phyloP scores from a whole-genome alignment of 1,140 invertebrate genomes.

The Macrocentrus cingulum region DNA sequence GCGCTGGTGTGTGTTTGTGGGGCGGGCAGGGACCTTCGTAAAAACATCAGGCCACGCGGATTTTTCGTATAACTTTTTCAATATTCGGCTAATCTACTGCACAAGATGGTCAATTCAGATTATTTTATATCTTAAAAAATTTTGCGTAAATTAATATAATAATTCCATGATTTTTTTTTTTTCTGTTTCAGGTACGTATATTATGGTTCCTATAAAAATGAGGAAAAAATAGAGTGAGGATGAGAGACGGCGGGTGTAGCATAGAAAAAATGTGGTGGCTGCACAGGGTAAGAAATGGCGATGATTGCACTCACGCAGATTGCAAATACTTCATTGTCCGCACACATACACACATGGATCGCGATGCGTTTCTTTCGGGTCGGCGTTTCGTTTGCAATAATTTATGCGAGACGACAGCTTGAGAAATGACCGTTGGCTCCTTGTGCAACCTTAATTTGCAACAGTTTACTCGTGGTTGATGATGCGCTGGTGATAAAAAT shows the following conservation, averaged over 20 bases:
- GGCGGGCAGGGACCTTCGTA: too few species aligned
- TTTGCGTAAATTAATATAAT: too few species aligned
- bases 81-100: too few species aligned
- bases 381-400: constrained; percentile 55
- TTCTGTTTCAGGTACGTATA: constrained; percentile 49
- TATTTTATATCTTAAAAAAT: too few species aligned
- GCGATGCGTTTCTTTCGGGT: constrained; percentile 48
- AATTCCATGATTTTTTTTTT: constrained; percentile 28
- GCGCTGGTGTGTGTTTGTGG: too few species aligned
- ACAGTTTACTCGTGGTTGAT: constrained; percentile 49
- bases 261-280: not conserved
- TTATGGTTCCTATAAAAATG: not conserved
- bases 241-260: not conserved
- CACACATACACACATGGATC: constrained; percentile 11
- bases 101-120: too few species aligned
- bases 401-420: constrained; percentile 54
- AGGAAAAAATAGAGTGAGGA: constrained; percentile 6
- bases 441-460: constrained; percentile 55
- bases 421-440: constrained; percentile 53
- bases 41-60: too few species aligned
- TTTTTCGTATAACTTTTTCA: too few species aligned
- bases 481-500: constrained; percentile 3
- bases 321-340: not conserved
- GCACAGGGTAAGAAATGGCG: constrained; percentile 2
- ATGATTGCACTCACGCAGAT: constrained; percentile 3